These are phyloP conservation scores for Pocillopora meandrina DNA, from an alignment of 92 coral and sea anemone species.

Conservation along the genomic window DNA sequence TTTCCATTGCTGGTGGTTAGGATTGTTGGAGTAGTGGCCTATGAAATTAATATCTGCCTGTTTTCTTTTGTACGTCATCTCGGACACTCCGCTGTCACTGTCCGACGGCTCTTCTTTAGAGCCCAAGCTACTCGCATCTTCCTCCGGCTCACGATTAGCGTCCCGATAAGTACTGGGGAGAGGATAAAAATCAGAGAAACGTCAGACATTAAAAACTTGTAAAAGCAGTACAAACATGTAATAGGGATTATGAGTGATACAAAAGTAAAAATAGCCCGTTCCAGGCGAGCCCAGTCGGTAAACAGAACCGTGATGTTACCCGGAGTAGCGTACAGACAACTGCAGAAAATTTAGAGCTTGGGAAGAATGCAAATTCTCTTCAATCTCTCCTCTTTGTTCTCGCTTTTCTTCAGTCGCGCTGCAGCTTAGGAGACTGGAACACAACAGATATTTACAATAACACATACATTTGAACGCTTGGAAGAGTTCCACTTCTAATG, in stretches of 20 bases:
- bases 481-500: slow-evolving; percentile 67
- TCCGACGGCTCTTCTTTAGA: slow-evolving; percentile 82
- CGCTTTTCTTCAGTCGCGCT: background rate
- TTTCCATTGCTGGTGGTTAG: slow-evolving; percentile 71
- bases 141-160: slow-evolving; percentile 58
- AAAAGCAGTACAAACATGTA: no score
- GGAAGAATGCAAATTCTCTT: no score
- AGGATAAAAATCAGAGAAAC: background rate
- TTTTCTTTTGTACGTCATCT: slow-evolving; percentile 57
- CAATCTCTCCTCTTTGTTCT: no score
- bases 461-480: slow-evolving; percentile 79
- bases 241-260: no score
- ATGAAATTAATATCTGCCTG: slow-evolving; percentile 57
- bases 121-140: slow-evolving; percentile 88
- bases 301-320: no score
- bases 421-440: background rate
- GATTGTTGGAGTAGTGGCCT: slow-evolving; percentile 65
- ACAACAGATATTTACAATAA: background rate
- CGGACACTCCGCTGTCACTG: slow-evolving; percentile 74
- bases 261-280: no score
- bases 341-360: no score
- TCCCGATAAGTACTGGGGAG: slow-evolving; percentile 79
- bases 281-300: no score
- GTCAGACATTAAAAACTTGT: no score
- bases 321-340: no score